Evolutionary conservation across 2,113 vertebrate species (phyloP).

Genomic region (Lycaon pictus): DNA sequence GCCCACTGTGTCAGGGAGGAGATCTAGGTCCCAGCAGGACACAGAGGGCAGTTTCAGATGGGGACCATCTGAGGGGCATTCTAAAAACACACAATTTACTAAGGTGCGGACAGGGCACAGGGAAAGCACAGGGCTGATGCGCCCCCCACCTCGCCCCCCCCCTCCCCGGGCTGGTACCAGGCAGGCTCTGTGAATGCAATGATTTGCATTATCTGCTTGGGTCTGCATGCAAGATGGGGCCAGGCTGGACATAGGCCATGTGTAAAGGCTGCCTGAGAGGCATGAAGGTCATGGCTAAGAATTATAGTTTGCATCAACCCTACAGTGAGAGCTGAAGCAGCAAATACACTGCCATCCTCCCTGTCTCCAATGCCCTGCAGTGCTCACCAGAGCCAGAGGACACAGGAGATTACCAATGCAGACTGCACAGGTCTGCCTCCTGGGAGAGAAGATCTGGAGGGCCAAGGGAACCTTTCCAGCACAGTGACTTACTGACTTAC

Average conservation of each 20-base stretch:
- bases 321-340: not conserved
- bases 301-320: not conserved
- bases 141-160: fast-evolving
- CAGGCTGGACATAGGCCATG: not conserved
- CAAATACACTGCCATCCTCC: not conserved
- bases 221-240: fast-evolving
- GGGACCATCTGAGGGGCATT: not conserved
- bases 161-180: not conserved
- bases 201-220: not conserved
- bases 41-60: not conserved
- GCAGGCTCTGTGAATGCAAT: not conserved
- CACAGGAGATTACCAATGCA: not conserved
- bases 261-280: not conserved
- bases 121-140: not conserved
- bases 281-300: not conserved
- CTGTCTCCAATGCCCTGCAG: no score
- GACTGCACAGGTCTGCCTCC: not conserved
- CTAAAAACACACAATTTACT: not conserved
- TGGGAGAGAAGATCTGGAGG: not conserved
- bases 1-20: not conserved
- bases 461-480: not conserved
- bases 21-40: not conserved
- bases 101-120: not conserved
- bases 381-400: not conserved
- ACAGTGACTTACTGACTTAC: not conserved